Evolutionary conservation across 1,140 invertebrate genomes (phyloP), one percentile per base, ranked within the genome.

Genomic region (Drosophila bocqueti): DNA sequence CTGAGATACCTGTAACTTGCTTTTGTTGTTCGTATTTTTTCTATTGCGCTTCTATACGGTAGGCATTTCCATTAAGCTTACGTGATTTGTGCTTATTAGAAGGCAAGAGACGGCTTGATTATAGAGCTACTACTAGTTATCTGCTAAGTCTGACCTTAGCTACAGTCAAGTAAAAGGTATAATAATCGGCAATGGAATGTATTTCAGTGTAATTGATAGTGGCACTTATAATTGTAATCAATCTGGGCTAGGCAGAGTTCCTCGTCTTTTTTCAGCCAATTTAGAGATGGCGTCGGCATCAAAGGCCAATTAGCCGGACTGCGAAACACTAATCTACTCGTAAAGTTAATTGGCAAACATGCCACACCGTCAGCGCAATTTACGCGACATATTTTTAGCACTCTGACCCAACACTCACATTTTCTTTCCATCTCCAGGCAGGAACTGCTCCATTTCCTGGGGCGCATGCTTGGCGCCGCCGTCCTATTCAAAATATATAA

Each of bases 361-460:
- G 62, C 63, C 57, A 76, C 57, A 57, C 31, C 52, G 50, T 1
- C 31, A 15, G 18, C 36, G 52, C 72, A 76, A 76, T 76, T 66
- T 76, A 46, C 40, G 26, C 29, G 74, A 43, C 31, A 66, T 67
- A 76, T 76, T 67, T 76, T 76, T 76, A 76, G 73, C 73, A 34
- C 46, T 42, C 11, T 77, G 52, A 55, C 43, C 55, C 21, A 26
- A 36, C 31, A 92, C 91, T 91, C 50, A 92, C 91, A 83, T 92
- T 34, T 69, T 81, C 58, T 79, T 54, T 55, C 79, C 77, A 34
- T 76, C 95, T 78, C 94, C 93, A 24, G 95, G 95, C 34, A 96
- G 87, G 76, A 96, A 96, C 59, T 95, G 95, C 73, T 96, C 95
- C 93, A 96, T 92, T 92, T 96, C 95, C 80, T 93, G 93, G 50